Evolutionary conservation across 2,888 invertebrate genomes (phyloP), one percentile per base, ranked within the genome.

Genomic region (Netelia inedita): DNA sequence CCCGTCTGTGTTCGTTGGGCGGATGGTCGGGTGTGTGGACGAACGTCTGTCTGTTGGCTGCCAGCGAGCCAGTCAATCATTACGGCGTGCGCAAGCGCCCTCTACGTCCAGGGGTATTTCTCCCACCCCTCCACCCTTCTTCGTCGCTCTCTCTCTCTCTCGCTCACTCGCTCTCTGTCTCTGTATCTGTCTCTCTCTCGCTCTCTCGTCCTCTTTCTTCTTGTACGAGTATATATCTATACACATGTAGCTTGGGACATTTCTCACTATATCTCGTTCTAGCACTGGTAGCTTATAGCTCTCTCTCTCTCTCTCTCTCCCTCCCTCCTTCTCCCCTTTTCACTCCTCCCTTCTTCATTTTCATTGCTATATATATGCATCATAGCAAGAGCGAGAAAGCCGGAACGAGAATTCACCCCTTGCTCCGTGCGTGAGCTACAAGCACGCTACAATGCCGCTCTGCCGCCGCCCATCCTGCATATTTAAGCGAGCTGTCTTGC

Each of bases 1-100:
- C 71, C 41, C 69, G 80, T 75, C 78, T 82, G 86, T 85, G 74
- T 83, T 81, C 41, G 85, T 79, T 83, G 82, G 82, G 79, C 79
- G 83, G 81, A 82, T 79, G 84, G 85, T 80, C 79, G 86, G 88
- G 89, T 86, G 89, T 91, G 92, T 89, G 90, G 92, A 92, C 91
- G 92, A 93, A 92, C 91, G 93, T 93, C 93, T 93, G 93, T 93
- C 93, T 93, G 93, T 93, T 93, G 93, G 93, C 93, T 93, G 93
- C 93, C 93, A 93, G 93, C 92, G 93, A 93, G 92, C 93, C 93
- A 93, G 93, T 93, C 93, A 93, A 93, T 93, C 93, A 93, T 93
- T 93, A 93, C 93, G 92, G 89, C 91, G 88, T 88, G 92, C 93
- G 93, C 93, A 92, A 89, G 93, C 93, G 93, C 93, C 66, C 79